These are phyloP conservation scores for Linyphia triangularis DNA, from an alignment of 2,888 invertebrate species.

Conservation along the genomic window DNA sequence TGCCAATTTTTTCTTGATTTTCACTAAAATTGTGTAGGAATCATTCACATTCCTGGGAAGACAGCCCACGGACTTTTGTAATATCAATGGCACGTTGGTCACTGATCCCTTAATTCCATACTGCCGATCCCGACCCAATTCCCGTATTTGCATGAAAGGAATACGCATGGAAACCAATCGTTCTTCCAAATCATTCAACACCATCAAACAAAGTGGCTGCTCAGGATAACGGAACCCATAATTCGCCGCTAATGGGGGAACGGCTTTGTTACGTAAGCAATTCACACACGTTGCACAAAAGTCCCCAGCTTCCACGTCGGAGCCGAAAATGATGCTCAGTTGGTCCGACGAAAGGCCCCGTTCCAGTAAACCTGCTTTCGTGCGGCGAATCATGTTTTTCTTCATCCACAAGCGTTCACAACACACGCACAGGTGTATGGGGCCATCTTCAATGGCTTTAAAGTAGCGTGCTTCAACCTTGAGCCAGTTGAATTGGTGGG, in stretches of 20 bases:
- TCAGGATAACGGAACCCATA: not conserved
- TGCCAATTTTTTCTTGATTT: not conserved
- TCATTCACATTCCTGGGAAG: not conserved
- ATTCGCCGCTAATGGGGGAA: not conserved
- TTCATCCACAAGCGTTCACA: not conserved
- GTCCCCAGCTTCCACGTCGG: not conserved
- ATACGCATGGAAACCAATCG: conserved; percentile 78
- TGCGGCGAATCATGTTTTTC: not conserved
- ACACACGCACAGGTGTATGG: not conserved
- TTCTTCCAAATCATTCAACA: conserved; percentile 78
- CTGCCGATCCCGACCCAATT: conserved; percentile 78
- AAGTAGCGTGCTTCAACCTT: not conserved
- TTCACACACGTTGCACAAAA: not conserved
- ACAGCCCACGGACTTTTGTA: too few relatives aligned
- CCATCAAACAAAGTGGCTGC: not conserved
- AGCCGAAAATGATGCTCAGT: not conserved
- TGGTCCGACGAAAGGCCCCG: too few relatives aligned
- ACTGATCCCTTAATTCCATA: too few relatives aligned
- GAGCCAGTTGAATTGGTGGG: too few relatives aligned
- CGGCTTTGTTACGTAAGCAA: not conserved
- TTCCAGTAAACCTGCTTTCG: not conserved
- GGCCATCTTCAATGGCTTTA: not conserved
- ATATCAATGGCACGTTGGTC: too few relatives aligned
- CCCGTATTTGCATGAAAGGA: conserved; percentile 79
- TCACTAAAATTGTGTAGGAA: not conserved